phyloP scores from a whole-genome alignment of 1,140 invertebrate genomes.

The Venturia canescens region DNA sequence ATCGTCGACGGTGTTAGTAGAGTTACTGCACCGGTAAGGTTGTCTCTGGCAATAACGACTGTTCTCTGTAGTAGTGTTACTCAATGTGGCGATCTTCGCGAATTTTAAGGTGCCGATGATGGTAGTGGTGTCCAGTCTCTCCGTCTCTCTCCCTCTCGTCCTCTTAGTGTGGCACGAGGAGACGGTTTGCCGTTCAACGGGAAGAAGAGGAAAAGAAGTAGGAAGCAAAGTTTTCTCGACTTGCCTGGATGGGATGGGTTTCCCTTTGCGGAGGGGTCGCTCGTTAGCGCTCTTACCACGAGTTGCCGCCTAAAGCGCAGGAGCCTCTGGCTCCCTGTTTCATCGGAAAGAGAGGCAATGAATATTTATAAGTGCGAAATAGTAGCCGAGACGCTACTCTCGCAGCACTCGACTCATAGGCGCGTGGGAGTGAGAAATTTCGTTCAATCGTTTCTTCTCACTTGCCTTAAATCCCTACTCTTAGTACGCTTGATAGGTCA shows the following conservation, averaged over 20 bases:
- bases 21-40: not conserved
- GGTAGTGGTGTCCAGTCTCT: not conserved
- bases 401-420: constrained; percentile 18
- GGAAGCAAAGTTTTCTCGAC: constrained; percentile 48
- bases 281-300: constrained; percentile 76
- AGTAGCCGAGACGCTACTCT: constrained; percentile 58
- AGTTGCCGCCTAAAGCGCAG: constrained; percentile 74
- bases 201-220: constrained; percentile 52
- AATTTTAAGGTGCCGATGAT: constrained; percentile 9
- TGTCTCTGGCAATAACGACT: not conserved
- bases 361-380: constrained; percentile 77
- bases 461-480: constrained; percentile 38
- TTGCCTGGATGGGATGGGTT: constrained; percentile 28
- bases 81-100: constrained; percentile 17
- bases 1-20: not conserved
- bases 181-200: not conserved
- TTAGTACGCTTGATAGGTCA: not conserved
- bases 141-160: no score
- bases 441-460: constrained; percentile 37
- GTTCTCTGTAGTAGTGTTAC: constrained; percentile 22
- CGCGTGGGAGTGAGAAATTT: constrained; percentile 18
- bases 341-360: constrained; percentile 70
- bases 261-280: constrained; percentile 65
- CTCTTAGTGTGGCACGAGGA: not conserved
- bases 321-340: constrained; percentile 69